These are phyloP conservation scores for Drosophila mulleri DNA, from an alignment of 2,888 invertebrate species.

Conservation along the genomic window DNA sequence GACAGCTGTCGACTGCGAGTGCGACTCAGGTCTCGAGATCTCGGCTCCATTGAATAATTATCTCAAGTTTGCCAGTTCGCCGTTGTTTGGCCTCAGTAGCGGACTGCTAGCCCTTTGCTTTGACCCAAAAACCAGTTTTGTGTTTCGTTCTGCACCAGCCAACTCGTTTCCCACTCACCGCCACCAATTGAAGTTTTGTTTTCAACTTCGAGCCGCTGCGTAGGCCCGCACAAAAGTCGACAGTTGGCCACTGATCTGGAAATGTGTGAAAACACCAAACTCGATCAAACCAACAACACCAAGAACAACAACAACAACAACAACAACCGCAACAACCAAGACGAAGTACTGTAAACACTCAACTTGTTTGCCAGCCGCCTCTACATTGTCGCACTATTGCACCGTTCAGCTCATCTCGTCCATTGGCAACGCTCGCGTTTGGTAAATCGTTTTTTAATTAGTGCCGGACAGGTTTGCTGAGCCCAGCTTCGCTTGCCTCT, in stretches of 20 bases:
- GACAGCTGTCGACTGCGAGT: conserved; percentile 29
- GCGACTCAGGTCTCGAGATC: conserved; percentile 37
- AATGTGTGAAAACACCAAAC: conserved; percentile 64
- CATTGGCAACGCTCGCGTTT: conserved; percentile 5
- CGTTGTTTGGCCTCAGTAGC: conserved; percentile 44
- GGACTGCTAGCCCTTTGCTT: conserved; percentile 48
- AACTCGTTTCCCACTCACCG: conserved; percentile 55
- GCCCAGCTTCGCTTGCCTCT: conserved; percentile 19
- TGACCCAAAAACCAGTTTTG: conserved; percentile 74
- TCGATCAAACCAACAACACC: conserved; percentile 16
- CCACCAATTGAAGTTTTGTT: conserved; percentile 28
- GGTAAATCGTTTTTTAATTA: conserved; percentile 72
- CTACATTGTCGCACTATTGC: not conserved
- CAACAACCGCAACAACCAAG: not conserved
- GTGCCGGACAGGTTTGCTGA: conserved; percentile 28
- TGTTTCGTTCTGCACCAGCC: conserved; percentile 52
- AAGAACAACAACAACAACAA: not conserved
- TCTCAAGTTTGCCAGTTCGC: conserved; percentile 72
- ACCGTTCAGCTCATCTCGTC: not conserved
- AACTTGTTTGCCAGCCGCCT: not conserved
- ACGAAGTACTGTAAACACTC: not conserved
- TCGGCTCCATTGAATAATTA: conserved; percentile 77
- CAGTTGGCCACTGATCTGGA: conserved; percentile 51
- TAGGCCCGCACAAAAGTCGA: conserved; percentile 37
- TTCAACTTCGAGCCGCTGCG: conserved; percentile 32